phyloP scores from a whole-genome alignment of 2,888 invertebrate species.

The Clivina fossor region DNA sequence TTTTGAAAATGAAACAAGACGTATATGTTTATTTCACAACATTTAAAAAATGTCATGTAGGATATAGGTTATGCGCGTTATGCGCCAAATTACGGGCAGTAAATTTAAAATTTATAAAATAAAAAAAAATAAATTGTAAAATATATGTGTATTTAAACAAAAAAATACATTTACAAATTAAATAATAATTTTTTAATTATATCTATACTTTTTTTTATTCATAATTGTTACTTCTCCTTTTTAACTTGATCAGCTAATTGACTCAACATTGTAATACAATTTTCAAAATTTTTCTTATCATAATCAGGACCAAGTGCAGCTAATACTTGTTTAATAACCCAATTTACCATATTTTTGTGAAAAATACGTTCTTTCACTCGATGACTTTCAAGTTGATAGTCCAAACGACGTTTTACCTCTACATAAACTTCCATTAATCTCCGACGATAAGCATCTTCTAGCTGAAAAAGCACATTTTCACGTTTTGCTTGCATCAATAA shows the following conservation, averaged over 20 bases:
- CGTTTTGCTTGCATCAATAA: constrained; percentile 76
- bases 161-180: too few relatives aligned
- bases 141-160: too few relatives aligned
- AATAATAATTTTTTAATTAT: too few relatives aligned
- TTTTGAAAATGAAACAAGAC: too few relatives aligned
- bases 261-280: constrained; percentile 79
- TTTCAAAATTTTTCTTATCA: constrained; percentile 80
- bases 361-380: constrained; percentile 74
- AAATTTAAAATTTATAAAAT: too few relatives aligned
- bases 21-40: too few relatives aligned
- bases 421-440: constrained; percentile 57
- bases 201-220: too few relatives aligned
- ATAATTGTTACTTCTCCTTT: too few relatives aligned
- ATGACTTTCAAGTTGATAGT: constrained; percentile 83
- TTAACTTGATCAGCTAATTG: constrained; percentile 38
- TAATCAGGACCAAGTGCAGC: constrained; percentile 83
- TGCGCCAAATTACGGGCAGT: too few relatives aligned
- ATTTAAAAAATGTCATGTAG: too few relatives aligned
- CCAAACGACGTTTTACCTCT: constrained; percentile 70
- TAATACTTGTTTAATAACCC: constrained; percentile 81
- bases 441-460: constrained; percentile 81
- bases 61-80: too few relatives aligned
- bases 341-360: constrained; percentile 88
- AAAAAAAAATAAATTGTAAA: too few relatives aligned
- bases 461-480: constrained; percentile 84